Evolutionary conservation across 2,888 invertebrate species (phyloP), one percentile per base, ranked within the genome.

Genomic region (Dicranocentrus wangi): DNA sequence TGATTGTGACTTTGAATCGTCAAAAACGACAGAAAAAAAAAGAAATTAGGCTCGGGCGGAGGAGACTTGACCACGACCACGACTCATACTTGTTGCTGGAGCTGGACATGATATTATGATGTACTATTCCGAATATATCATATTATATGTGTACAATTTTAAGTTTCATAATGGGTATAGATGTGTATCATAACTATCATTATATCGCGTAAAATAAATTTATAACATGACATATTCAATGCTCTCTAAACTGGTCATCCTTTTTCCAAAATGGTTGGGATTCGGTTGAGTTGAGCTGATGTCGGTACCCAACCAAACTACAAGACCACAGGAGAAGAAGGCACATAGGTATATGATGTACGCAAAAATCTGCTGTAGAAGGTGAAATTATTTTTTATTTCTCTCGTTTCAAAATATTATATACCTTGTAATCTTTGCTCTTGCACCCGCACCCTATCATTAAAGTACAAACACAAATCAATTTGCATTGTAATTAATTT

Each of bases 401-500:
- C 13, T 25, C 25, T 15, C 51, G 51, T 10, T 15, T 10, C 7
- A 8, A 55, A 23, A 8, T 19, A 55, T 55, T 55, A 55, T 47
- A n/a, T n/a, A 47, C 15, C 47, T 10, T 39, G 2, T 47, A 47
- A 55, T 23, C 55, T 55, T 55, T 25, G 25, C 55, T 55, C 25
- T 55, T 25, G 25, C 23, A 10, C 69, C 61, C 63, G 63, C 63
- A 69, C 77, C 77, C 77, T 77, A 63, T 77, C 51, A 77, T 77
- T 77, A 77, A 42, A 27, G 21, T 32, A 39, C 70, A n/a, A n/a
- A n/a, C n/a, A 77, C 69, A 77, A 77, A 77, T 77, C 77, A 77
- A 77, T 77, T 77, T 76, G 68, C 76, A 76, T 76, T 60, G 47
- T 68, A 76, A 76, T 76, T 76, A 68, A 58, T 76, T 47, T 76